Percentiles rank a stretch among this genome's conserved stretches.
These are phyloP conservation scores for Philaenus spumarius DNA, from an alignment of 1,140 invertebrate species.

Conservation along the genomic window DNA sequence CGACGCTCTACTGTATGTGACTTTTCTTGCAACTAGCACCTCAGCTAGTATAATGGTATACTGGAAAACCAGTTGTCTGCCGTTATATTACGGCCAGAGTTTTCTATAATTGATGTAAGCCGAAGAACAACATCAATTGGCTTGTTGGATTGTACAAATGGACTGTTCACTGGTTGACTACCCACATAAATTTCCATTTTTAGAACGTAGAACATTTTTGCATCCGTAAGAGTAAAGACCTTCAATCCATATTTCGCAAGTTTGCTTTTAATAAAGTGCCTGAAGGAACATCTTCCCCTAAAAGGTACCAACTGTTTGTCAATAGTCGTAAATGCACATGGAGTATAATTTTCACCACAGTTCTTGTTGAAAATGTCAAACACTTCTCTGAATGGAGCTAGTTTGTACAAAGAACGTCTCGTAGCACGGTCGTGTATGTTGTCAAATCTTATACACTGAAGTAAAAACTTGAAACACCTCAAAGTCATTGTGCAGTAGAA, in stretches of 20 bases:
- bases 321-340: slow-evolving; percentile 27
- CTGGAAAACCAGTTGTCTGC: background rate
- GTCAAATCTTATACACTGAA: slow-evolving; percentile 22
- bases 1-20: no score
- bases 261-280: slow-evolving; percentile 40
- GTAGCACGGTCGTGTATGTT: slow-evolving; percentile 20
- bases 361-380: slow-evolving; percentile 18
- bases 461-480: background rate
- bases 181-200: background rate
- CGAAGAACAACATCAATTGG: background rate
- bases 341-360: slow-evolving; percentile 8
- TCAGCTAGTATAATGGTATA: no score
- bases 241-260: slow-evolving; percentile 34
- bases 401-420: slow-evolving; percentile 19
- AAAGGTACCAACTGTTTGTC: slow-evolving; percentile 39
- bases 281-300: no score
- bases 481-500: background rate
- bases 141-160: background rate
- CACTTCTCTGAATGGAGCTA: slow-evolving; percentile 24
- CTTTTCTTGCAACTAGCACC: no score
- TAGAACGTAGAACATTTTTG: background rate
- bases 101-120: background rate
- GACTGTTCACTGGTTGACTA: background rate
- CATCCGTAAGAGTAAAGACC: background rate
- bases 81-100: no score